Conservation (phyloP, 2,113 vertebrate species). For the Porphyrio hochstetteri region DNA sequence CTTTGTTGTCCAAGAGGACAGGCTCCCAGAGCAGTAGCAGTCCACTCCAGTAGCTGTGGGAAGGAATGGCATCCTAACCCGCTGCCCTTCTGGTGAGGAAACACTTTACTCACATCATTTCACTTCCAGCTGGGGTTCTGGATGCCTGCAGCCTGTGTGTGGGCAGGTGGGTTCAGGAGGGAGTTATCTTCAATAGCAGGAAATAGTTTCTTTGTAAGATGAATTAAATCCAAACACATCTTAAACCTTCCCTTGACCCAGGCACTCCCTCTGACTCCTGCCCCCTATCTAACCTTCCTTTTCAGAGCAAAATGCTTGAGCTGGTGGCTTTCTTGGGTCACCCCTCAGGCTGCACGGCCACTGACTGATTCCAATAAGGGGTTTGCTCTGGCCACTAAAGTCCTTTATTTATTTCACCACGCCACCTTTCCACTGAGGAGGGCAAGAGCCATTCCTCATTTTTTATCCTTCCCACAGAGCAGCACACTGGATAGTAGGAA, state of each 20-base stretch:
- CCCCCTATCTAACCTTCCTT: conserved; percentile 57
- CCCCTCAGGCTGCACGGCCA: conserved; percentile 7
- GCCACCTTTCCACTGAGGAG: conserved; percentile 6
- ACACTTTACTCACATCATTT: conserved; percentile 57
- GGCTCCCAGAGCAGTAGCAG: background rate
- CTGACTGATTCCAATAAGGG: conserved; percentile 23
- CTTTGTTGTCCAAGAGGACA: background rate
- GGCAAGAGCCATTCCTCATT: background rate
- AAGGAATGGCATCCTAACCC: conserved; percentile 62
- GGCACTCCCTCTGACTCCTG: conserved; percentile 67
- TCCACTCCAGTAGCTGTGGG: conserved; percentile 30
- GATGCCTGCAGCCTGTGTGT: conserved; percentile 69
- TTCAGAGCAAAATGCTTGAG: conserved; percentile 47
- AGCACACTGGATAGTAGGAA: background rate
- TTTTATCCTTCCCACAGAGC: background rate
- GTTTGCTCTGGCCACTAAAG: conserved; percentile 30
- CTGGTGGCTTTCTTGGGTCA: conserved; percentile 42
- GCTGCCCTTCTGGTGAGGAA: conserved; percentile 61
- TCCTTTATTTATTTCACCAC: conserved; percentile 20
- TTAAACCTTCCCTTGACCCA: conserved; percentile 70
- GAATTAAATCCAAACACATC: conserved; percentile 71
- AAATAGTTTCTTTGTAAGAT: conserved; percentile 71
- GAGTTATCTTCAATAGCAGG: conserved; percentile 70
- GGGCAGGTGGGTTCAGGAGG: conserved; percentile 71
- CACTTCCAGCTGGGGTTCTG: conserved; percentile 64